A percentile compares a stretch with the other conserved stretches of the same genome.
Evolutionary conservation across 2,888 invertebrate genomes (phyloP).

Genomic region (Opisthograptis luteolata): DNA sequence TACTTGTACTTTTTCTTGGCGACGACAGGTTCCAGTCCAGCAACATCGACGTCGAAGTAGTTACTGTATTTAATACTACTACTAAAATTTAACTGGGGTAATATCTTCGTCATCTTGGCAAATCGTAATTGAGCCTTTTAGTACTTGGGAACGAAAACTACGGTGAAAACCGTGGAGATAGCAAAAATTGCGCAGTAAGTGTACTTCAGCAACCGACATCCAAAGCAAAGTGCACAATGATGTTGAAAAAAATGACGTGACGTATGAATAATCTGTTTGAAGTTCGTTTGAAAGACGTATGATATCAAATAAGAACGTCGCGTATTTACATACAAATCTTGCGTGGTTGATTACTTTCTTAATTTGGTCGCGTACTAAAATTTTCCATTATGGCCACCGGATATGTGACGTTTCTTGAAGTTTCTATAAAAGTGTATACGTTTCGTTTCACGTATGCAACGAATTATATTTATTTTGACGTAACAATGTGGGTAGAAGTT

Average conservation of each 20-base stretch:
- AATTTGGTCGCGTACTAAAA: conserved; percentile 60
- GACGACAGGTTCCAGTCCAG: conserved; percentile 58
- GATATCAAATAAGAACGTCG: conserved; percentile 38
- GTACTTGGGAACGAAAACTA: conserved; percentile 65
- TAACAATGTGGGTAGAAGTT: no score
- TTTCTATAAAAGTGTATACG: conserved; percentile 11
- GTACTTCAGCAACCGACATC: conserved; percentile 46
- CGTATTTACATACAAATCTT: conserved; percentile 44
- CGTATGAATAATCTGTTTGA: conserved; percentile 50
- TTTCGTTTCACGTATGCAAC: conserved; percentile 24
- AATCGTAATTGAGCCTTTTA: conserved; percentile 79
- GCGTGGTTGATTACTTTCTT: conserved; percentile 43
- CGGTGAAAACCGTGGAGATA: conserved; percentile 66
- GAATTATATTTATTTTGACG: neutral
- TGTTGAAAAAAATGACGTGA: conserved; percentile 37
- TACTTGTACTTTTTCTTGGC: conserved; percentile 64
- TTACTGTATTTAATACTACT: conserved; percentile 80
- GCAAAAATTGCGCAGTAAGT: conserved; percentile 62
- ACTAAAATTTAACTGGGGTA: conserved; percentile 83
- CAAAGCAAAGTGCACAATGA: conserved; percentile 46
- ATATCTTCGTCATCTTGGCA: conserved; percentile 80
- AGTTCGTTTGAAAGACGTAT: conserved; percentile 46
- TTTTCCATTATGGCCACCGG: conserved; percentile 73
- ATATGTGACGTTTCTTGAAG: conserved; percentile 61
- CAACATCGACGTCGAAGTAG: conserved; percentile 66